Evolutionary conservation across 2,113 vertebrate genomes (phyloP).

Genomic region (Halcyon malimbica): DNA sequence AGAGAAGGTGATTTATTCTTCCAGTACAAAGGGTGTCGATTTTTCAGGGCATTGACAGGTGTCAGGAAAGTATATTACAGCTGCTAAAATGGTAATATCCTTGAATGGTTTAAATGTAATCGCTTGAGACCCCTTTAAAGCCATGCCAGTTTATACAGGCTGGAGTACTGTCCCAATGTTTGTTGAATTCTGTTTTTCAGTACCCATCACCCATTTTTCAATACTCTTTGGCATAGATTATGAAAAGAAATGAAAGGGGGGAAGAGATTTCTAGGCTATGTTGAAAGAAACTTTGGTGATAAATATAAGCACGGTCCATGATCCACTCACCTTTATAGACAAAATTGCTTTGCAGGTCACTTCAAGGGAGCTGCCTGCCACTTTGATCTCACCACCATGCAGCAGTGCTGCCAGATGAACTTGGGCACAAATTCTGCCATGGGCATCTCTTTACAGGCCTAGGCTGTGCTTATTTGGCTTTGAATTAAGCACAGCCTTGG

Average conservation of each 20-base stretch:
- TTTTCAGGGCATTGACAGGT: neutral
- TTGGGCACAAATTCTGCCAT: neutral
- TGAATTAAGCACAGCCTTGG: neutral
- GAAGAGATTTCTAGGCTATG: neutral
- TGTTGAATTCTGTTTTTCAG: neutral
- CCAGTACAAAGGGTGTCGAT: neutral
- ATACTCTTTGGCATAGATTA: neutral
- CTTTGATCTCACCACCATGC: neutral
- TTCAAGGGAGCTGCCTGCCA: neutral
- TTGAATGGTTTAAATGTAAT: neutral
- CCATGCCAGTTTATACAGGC: neutral
- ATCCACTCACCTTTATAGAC: neutral
- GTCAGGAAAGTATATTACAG: neutral
- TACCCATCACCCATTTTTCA: neutral
- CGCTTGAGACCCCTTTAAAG: rapidly evolving
- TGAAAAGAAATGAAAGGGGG: neutral
- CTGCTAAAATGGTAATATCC: neutral
- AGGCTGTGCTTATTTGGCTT: neutral
- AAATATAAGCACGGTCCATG: neutral
- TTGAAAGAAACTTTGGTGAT: neutral
- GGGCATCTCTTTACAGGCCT: neutral
- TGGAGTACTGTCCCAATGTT: neutral
- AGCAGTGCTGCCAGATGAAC: neutral
- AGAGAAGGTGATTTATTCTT: neutral
- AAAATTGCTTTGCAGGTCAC: neutral